Base-by-base conservation (phyloP, 2,888 invertebrate genomes). In the Protonemura montana region DNA sequence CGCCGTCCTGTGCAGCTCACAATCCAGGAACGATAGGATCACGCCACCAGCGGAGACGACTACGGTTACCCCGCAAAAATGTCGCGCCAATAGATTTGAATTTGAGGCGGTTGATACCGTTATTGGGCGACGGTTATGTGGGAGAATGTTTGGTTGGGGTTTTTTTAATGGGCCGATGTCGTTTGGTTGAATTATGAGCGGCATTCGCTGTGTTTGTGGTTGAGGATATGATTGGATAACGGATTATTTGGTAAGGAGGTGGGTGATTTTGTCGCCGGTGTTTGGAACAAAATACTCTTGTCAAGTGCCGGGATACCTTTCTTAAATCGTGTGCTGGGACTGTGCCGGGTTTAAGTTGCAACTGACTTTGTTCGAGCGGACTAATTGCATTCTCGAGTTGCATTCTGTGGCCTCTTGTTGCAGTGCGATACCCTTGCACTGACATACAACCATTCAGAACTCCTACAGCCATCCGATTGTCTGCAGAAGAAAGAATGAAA, bases 381-480 rank as follows among this genome's bases (percentile, higher is more conserved):
- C 59, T 59, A 59, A 59, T 59, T 59, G 59, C 59, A 59, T 59
- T 59, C 59, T 59, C 59, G 59, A 59, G 59, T 59, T 59, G 59
- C 59, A 59, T 59, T 59, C 59, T 59, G 59, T 21, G 59, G 3
- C 59, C 16, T 2, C n/a, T 2, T 59, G 59, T 59, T 59, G 59
- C 59, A 59, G 59, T 59, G 59, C 59, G 16, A 59, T 59, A 3
- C 13, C 13, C 16, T 59, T 3, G 59, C 59, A 59, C 59, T 21
- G 59, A 21, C 13, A 13, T 59, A 21, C 59, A 21, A 59, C 16
- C 16, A 2, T 10, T 59, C 6, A 59, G 10, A 35, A 59, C 59
- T 59, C 59, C 59, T 10, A 21, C 59, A 59, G 59, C 10, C 59
- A 21, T 59, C 59, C 59, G 59, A 59, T 59, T 59, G 59, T 59